phyloP scores from a whole-genome alignment of 2,888 invertebrate genomes.

The Hesperia comma region DNA sequence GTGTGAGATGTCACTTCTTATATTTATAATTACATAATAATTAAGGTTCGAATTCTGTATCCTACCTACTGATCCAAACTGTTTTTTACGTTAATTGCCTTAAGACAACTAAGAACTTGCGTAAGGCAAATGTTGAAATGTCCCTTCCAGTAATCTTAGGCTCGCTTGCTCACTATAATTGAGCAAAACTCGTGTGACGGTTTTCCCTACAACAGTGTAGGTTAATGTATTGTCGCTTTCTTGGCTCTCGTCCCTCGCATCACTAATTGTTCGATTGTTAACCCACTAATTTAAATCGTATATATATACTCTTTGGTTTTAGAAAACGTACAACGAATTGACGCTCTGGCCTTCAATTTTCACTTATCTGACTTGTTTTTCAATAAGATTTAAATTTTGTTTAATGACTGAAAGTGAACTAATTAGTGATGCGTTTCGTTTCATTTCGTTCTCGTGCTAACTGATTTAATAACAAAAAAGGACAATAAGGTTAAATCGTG shows the following conservation, averaged over 20 bases:
- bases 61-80: no score
- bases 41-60: no score
- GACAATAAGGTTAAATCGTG: slow-evolving; percentile 60
- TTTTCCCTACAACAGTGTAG: slow-evolving; percentile 75
- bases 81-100: neutral
- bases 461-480: slow-evolving; percentile 43
- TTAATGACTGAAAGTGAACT: slow-evolving; percentile 18
- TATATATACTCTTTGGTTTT: slow-evolving; percentile 56
- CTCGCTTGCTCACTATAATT: slow-evolving; percentile 65
- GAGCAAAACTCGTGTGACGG: slow-evolving; percentile 76
- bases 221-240: slow-evolving; percentile 79
- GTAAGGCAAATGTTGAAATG: neutral
- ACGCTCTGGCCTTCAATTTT: slow-evolving; percentile 52
- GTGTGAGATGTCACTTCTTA: no score
- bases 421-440: slow-evolving; percentile 29
- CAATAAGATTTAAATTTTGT: slow-evolving; percentile 49
- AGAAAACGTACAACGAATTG: slow-evolving; percentile 60
- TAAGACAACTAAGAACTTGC: neutral
- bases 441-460: slow-evolving; percentile 34
- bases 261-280: slow-evolving; percentile 76
- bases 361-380: slow-evolving; percentile 59
- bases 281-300: slow-evolving; percentile 76
- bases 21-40: no score
- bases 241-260: slow-evolving; percentile 70
- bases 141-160: slow-evolving; percentile 48